Percentiles rank a stretch among this genome's conserved stretches.
These are phyloP conservation scores for Physella acuta DNA, from an alignment of 1,140 invertebrate species.

Conservation along the genomic window DNA sequence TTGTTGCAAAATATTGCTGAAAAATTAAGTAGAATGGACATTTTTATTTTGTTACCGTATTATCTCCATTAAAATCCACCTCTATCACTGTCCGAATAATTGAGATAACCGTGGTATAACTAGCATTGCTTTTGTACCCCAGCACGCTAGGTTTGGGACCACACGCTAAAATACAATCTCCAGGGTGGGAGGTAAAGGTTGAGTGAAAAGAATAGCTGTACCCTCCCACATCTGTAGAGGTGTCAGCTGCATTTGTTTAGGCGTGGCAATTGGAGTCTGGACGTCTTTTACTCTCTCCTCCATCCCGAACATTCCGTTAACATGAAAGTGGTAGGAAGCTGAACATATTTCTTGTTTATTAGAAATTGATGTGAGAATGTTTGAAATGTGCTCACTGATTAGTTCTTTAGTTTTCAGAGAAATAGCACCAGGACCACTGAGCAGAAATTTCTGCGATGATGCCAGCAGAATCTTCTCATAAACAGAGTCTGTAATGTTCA, in stretches of 20 bases:
- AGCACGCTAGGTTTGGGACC: constrained; percentile 82
- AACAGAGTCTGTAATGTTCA: constrained; percentile 26
- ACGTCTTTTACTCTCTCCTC: constrained; percentile 31
- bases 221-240: constrained; percentile 25
- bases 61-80: too few relatives aligned
- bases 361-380: constrained; percentile 34
- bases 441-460: not conserved
- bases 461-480: constrained; percentile 28
- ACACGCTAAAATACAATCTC: constrained; percentile 85
- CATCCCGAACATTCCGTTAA: constrained; percentile 17
- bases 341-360: constrained; percentile 21
- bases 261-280: constrained; percentile 43
- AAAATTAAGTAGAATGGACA: too few relatives aligned
- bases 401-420: constrained; percentile 33
- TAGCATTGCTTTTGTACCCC: constrained; percentile 80
- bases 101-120: constrained; percentile 79
- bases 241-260: constrained; percentile 28
- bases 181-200: constrained; percentile 65
- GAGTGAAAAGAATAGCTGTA: constrained; percentile 29
- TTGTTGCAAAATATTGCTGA: too few relatives aligned
- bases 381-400: constrained; percentile 39
- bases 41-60: too few relatives aligned
- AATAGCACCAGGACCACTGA: not conserved
- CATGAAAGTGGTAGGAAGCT: not conserved
- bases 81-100: too few relatives aligned